Percentiles rank a stretch among this genome's conserved stretches.
These are phyloP conservation scores for Scolopax rusticola DNA, from an alignment of 2,797 vertebrate species.

Conservation along the genomic window DNA sequence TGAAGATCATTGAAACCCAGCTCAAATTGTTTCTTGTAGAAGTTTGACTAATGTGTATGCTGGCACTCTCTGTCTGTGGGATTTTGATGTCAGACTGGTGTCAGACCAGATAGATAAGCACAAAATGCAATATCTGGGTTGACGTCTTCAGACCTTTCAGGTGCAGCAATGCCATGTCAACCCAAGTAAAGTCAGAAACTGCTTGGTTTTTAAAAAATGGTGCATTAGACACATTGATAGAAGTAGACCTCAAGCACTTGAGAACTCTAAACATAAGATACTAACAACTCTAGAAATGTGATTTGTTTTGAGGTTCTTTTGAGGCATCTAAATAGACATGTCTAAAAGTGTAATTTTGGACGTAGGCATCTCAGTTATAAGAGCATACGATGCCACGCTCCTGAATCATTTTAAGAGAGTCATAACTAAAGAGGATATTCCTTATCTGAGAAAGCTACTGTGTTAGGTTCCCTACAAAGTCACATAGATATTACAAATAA, in stretches of 20 bases:
- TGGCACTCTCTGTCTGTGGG: neutral
- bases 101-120: neutral
- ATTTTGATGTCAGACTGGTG: neutral
- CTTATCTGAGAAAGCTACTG: neutral
- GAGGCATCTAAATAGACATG: neutral
- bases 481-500: neutral
- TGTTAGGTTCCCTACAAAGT: neutral
- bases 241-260: neutral
- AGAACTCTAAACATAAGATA: neutral
- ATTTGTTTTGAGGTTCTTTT: neutral
- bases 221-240: neutral
- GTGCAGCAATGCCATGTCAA: neutral
- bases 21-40: neutral
- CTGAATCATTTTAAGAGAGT: neutral
- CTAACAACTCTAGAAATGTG: accelerated
- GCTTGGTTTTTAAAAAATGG: neutral
- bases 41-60: neutral
- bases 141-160: neutral
- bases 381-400: neutral
- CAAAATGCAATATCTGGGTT: neutral
- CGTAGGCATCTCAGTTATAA: neutral
- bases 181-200: neutral
- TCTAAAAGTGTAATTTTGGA: neutral
- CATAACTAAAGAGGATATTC: neutral
- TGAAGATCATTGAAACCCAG: neutral